Evolutionary conservation across 2,797 vertebrate species (phyloP).

Genomic region (Lycodopsis pacificus): DNA sequence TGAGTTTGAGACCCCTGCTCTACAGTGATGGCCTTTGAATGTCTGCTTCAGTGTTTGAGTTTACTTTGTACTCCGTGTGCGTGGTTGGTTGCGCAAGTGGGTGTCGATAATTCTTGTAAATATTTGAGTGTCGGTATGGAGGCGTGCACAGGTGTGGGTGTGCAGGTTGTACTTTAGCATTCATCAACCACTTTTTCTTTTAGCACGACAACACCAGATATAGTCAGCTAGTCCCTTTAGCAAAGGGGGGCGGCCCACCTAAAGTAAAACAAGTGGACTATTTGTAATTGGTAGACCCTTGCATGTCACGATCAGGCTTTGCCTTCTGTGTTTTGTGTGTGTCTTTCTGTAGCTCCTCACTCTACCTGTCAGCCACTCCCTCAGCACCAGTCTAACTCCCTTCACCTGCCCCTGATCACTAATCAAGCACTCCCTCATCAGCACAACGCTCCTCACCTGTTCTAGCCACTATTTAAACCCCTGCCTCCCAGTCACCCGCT

Average conservation of each 20-base stretch:
- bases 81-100: constrained; percentile 20
- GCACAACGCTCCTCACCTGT: too few species aligned
- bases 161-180: constrained; percentile 20
- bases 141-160: constrained; percentile 49
- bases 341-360: too few species aligned
- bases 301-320: too few species aligned
- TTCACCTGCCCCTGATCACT: too few species aligned
- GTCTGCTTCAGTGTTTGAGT: constrained; percentile 34
- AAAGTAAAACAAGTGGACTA: background rate
- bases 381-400: too few species aligned
- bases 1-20: too few species aligned
- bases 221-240: background rate
- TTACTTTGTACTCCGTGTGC: constrained; percentile 36
- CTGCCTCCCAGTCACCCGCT: too few species aligned
- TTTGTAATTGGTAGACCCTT: background rate
- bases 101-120: constrained; percentile 40
- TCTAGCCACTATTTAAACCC: too few species aligned
- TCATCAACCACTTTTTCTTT: constrained; percentile 6
- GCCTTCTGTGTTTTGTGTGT: too few species aligned
- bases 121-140: constrained; percentile 11
- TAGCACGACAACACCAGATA: constrained; percentile 13
- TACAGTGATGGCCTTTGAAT: constrained; percentile 34
- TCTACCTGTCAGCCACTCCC: too few species aligned
- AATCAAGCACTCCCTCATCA: too few species aligned
- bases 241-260: background rate